phyloP scores from a whole-genome alignment of 2,797 vertebrate species.

The Cyclura pinguis region DNA sequence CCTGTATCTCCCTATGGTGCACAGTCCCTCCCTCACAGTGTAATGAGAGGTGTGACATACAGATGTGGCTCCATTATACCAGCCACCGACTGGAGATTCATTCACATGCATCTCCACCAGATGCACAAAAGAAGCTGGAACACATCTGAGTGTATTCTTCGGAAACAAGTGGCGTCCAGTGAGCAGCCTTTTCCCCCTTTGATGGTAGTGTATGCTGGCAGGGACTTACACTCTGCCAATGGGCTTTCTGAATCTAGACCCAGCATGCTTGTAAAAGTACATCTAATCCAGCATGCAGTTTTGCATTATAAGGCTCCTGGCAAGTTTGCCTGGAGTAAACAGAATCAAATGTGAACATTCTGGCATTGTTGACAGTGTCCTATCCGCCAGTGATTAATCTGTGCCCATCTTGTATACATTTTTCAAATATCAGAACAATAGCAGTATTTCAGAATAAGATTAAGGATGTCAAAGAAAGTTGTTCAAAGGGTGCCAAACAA shows the following conservation, averaged over 20 bases:
- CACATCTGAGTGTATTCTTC: no score
- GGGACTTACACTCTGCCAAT: no score
- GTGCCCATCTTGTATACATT: background rate
- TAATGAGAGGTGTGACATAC: no score
- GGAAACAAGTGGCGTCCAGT: no score
- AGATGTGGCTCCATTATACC: no score
- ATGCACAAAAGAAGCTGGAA: no score
- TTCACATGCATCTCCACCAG: no score
- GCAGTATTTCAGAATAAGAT: slow-evolving; percentile 14
- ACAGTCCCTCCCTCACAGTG: no score
- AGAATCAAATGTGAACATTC: background rate
- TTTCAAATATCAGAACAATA: rapidly evolving
- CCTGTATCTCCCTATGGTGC: no score
- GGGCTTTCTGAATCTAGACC: background rate
- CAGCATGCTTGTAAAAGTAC: background rate
- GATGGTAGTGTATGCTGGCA: no score
- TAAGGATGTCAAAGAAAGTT: slow-evolving; percentile 14
- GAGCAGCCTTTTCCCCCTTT: no score
- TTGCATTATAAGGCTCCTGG: background rate
- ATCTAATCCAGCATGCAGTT: background rate
- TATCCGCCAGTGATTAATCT: background rate
- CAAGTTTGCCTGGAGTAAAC: background rate
- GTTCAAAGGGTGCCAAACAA: slow-evolving; percentile 22
- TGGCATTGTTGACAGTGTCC: background rate
- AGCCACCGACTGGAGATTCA: no score